Evolutionary conservation across 2,888 invertebrate genomes (phyloP).

Genomic region (Pristionchus fissidentatus): DNA sequence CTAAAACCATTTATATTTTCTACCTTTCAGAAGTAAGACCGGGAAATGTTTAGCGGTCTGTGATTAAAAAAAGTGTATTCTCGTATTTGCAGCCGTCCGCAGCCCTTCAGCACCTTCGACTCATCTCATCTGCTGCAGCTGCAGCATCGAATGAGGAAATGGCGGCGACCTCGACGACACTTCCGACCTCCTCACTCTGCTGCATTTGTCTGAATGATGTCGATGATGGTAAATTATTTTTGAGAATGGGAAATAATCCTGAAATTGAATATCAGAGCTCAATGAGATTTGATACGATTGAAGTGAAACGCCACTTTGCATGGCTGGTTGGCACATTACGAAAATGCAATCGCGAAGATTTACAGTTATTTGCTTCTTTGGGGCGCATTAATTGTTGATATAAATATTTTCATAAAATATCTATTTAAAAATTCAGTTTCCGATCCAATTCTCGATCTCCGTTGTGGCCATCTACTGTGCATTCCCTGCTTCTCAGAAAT

Average conservation of each 20-base stretch:
- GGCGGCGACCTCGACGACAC: neutral
- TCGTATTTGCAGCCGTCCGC: constrained; percentile 7
- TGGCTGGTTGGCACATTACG: too few species aligned
- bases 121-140: neutral
- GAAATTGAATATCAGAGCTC: too few species aligned
- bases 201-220: constrained; percentile 24
- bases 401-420: neutral
- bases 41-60: neutral
- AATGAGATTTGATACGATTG: too few species aligned
- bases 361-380: too few species aligned
- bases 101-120: constrained; percentile 6
- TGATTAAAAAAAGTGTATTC: neutral
- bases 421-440: neutral
- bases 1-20: too few species aligned
- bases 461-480: constrained; percentile 21
- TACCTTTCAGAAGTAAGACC: neutral
- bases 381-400: too few species aligned
- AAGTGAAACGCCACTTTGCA: too few species aligned
- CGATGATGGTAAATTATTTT: neutral
- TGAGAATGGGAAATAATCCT: neutral
- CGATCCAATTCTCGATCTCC: constrained; percentile 5
- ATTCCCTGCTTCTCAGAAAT: constrained; percentile 16
- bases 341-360: too few species aligned
- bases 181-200: neutral
- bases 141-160: neutral